Base-by-base conservation (phyloP, 2,113 vertebrate species). In the Corydoras maculifer region DNA sequence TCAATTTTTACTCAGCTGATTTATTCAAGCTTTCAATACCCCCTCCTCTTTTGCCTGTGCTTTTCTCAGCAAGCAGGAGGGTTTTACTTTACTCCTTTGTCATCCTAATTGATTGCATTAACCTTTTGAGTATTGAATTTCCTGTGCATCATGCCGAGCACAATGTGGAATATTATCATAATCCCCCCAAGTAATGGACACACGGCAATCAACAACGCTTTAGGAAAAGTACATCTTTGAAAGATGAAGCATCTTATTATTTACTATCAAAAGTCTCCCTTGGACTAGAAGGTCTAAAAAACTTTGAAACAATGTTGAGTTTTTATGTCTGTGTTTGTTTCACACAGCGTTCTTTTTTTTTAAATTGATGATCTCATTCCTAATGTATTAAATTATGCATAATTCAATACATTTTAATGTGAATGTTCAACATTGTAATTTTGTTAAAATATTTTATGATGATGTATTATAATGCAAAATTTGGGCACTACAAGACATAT, bases 81-180 rank as follows among this genome's bases (percentile, higher is more conserved):
- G 93, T 93, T 96, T 96, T 94, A 93, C 93, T 96, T 96, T 90
- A 95, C 94, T 96, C 94, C 93, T 95, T 95, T 95, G 94, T 97
- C 94, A 96, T 96, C 94, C 92, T 97, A 98, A 98, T 98, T 98
- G 95, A 98, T 98, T 98, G 94, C 94, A 98, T 97, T 98, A 98
- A 98, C 95, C 95, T 98, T 98, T 97, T 95, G 94, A 93, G 94
- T 97, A 97, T 97, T 96, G 94, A 94, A 98, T 98, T 98, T 98
- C 94, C 93, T 91, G 87, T 91, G 94, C 94, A 92, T 94, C 92
- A 92, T 93, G 92, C 91, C 90, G 95, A 92, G 94, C 92, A 94
- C 92, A 84, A 94, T 91, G 93, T 90, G 91, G 94, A 96, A 95
- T 95, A 94, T 96, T 96, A 94, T 97, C 90, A 95, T 98, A 96